Base-by-base conservation (phyloP, 2,888 invertebrate genomes). In the Drosophila merina region DNA sequence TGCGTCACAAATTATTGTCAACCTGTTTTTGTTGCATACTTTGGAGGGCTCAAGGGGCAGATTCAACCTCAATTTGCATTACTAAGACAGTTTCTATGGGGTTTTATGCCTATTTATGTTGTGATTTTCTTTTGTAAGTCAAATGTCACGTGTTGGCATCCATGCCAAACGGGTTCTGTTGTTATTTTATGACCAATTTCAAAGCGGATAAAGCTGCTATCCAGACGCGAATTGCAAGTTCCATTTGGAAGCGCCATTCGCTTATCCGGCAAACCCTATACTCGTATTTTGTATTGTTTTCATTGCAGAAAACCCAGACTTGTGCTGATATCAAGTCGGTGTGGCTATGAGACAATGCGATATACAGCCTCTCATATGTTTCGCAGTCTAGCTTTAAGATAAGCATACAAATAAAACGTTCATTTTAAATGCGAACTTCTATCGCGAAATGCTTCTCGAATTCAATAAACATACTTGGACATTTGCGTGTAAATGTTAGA, bases 21-120 rank as follows among this genome's bases (percentile, higher is more conserved):
- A 10, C 40, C 40, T 20, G 9, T 5, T 68, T 77, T 26, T 42
- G 14, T 81, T 78, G 79, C 79, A 77, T 79, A 79, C 77, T 80
- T 79, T 63, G 7, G 42, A 45, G 81, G 67, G 76, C 36, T 6
- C 45, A 25, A 14, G 7, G 7, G 20, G 5, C 5, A 28, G 28
- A 20, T 28, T 28, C 28, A 3, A 28, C 20, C 20, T 20, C 20
- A 20, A 20, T 20, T 20, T 20, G 20, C 20, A 20, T 33, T 33
- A 5, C n/a, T 36, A 5, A 36, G n/a, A 20, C n/a, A n/a, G 57
- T 7, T 10, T 36, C 36, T 36, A 36, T n/a, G 36, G 6, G 36
- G 6, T 5, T 25, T 42, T 30, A 20, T 30, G 26, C 26, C 10
- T 30, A 42, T 14, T 48, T 42, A 36, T 36, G 12, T 36, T 36